phyloP scores from a whole-genome alignment of 2,797 vertebrate species.

The Threskiornis aethiopicus region DNA sequence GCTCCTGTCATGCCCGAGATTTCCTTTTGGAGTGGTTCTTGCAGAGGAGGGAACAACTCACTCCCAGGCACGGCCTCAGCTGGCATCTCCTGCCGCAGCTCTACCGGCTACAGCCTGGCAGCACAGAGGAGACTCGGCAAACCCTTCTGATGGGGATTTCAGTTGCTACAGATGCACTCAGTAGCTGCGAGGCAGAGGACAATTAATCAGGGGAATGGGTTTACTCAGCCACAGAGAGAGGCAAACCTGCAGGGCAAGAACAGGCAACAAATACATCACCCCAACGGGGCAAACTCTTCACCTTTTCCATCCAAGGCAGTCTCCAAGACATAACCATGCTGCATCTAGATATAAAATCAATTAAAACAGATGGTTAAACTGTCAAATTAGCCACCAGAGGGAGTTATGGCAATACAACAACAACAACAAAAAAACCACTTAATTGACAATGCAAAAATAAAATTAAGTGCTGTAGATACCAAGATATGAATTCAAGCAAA shows the following conservation, averaged over 20 bases:
- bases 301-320: background rate
- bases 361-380: background rate
- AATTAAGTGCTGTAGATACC: background rate
- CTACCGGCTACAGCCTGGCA: background rate
- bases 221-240: background rate
- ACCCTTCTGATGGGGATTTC: background rate
- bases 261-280: background rate
- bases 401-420: background rate
- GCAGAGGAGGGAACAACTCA: accelerated
- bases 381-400: slow-evolving; percentile 38
- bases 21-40: background rate
- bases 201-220: background rate
- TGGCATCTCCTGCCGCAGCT: background rate
- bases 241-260: background rate
- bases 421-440: background rate
- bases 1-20: background rate
- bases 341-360: background rate
- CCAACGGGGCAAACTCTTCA: background rate
- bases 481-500: background rate
- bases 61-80: background rate
- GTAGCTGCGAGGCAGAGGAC: background rate
- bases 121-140: background rate
- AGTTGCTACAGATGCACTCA: background rate
- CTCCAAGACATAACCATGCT: background rate
- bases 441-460: background rate